Evolutionary conservation across 2,888 invertebrate genomes (phyloP), one percentile per base, ranked within the genome.

Genomic region (Synergus gifuensis): DNA sequence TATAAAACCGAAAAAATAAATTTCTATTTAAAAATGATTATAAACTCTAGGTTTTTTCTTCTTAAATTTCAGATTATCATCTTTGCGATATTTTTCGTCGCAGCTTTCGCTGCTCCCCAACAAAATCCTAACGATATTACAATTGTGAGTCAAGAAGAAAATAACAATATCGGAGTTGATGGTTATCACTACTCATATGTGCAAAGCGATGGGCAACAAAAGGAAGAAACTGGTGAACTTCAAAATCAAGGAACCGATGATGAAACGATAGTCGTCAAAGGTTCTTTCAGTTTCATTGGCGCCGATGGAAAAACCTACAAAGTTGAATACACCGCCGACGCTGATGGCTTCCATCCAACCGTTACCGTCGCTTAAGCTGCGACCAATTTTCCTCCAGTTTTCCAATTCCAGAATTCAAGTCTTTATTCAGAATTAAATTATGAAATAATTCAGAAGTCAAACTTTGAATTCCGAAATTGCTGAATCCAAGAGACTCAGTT

Each of bases 141-240:
- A 44, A 91, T 92, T 77, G 81, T 89, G 7, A 89, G 86, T 36
- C 91, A 92, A 79, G 92, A 92, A 67, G 92, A 92, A 79, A 87
- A 88, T 76, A 91, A 92, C 84, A 92, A 90, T 83, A 92, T 92
- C 79, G 92, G 92, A 4, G 89, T 92, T 7, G 86, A 86, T 46
- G 89, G 91, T 60, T 92, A 92, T 82, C 91, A 89, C 81, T 92
- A 90, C 84, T 91, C 91, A 79, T 92, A 91, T 81, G 92, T 91
- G 82, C 92, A 91, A 76, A 92, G 92, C 83, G 92, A 92, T 76
- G 92, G 92, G 0, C 92, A 92, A 73, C 91, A 89, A 67, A 88
- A 91, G 76, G 92, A 92, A 73, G 92, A 92, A 83, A 92, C 92
- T 11, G 92, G 91, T 2, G 90, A 92, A 76, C 79, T 92, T 44